phyloP scores from a whole-genome alignment of 2,113 vertebrate species.

The Pygoscelis adeliae region DNA sequence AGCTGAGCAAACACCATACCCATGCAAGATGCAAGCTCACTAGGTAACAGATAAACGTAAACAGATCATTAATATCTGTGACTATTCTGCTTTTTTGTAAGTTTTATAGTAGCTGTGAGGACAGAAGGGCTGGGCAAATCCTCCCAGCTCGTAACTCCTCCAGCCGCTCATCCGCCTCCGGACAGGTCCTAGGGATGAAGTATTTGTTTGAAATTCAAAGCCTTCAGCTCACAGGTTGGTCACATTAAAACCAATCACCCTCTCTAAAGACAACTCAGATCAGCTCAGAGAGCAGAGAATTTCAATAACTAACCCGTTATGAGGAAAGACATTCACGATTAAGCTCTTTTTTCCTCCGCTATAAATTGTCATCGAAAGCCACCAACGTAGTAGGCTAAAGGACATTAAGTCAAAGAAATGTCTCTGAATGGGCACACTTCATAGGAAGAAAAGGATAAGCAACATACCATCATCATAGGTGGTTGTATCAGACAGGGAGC shows the following conservation, averaged over 20 bases:
- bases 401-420: background rate
- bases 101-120: background rate
- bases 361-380: background rate
- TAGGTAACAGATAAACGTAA: background rate
- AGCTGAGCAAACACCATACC: constrained; percentile 46
- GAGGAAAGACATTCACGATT: background rate
- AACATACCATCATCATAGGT: constrained; percentile 89
- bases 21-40: constrained; percentile 15
- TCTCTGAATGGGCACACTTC: background rate
- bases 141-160: background rate
- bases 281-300: background rate
- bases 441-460: background rate
- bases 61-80: background rate
- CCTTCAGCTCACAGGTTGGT: background rate
- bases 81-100: background rate
- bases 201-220: background rate
- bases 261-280: background rate
- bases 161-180: background rate
- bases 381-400: background rate
- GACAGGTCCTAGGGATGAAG: background rate
- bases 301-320: background rate
- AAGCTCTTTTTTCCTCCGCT: background rate
- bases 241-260: background rate
- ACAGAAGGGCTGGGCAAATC: background rate
- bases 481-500: constrained; percentile 91